Evolutionary conservation across 2,888 invertebrate genomes (phyloP).

Genomic region (Caenorhabditis wallacei): DNA sequence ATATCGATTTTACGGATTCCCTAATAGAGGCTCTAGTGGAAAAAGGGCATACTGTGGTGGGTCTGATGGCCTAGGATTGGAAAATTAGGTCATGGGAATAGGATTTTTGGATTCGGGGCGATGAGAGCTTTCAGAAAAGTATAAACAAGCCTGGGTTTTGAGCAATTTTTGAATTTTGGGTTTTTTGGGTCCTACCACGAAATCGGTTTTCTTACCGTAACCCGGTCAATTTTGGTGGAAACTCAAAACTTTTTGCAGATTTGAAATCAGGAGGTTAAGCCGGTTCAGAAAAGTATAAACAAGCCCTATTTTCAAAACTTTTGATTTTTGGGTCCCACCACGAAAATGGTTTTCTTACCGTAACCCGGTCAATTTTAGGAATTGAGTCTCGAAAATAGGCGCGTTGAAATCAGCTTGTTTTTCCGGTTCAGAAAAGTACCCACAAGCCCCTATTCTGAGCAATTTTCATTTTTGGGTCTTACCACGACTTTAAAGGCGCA

Average conservation of each 20-base stretch:
- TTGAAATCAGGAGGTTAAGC: too few relatives aligned
- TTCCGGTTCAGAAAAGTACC: not conserved
- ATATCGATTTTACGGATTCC: conserved; percentile 69
- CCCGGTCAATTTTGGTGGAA: too few relatives aligned
- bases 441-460: too few relatives aligned
- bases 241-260: too few relatives aligned
- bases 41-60: conserved; percentile 73
- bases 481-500: too few relatives aligned
- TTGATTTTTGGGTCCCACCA: too few relatives aligned
- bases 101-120: not conserved
- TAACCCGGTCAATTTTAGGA: not conserved
- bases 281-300: too few relatives aligned
- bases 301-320: too few relatives aligned
- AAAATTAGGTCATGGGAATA: not conserved
- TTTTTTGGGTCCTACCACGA: not conserved
- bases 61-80: conserved; percentile 33
- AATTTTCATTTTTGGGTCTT: too few relatives aligned
- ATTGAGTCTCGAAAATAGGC: not conserved
- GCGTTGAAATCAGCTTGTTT: not conserved
- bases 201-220: too few relatives aligned
- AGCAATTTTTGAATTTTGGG: not conserved
- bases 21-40: conserved; percentile 68
- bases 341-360: not conserved
- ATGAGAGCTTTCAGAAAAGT: not conserved
- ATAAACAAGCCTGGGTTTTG: not conserved